phyloP scores from a whole-genome alignment of 2,113 vertebrate species.

The Nycticorax nycticorax region DNA sequence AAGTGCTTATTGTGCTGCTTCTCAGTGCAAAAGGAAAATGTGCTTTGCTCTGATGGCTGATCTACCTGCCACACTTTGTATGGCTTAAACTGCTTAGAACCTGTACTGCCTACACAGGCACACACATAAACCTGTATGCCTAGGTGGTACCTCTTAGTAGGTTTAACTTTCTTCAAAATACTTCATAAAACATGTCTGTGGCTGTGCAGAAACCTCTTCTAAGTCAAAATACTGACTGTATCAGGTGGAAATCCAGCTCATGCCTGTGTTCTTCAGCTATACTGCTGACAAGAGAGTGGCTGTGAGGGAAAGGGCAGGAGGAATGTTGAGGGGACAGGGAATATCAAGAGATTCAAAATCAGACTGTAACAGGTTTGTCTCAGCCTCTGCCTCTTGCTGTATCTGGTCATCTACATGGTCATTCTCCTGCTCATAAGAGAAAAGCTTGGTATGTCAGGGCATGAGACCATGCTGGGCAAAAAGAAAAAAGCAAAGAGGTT shows the following conservation, averaged over 20 bases:
- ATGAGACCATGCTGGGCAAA: neutral
- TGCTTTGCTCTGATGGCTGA: neutral
- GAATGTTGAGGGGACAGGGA: neutral
- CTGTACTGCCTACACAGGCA: neutral
- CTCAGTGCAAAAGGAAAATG: neutral
- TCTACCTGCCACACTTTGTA: neutral
- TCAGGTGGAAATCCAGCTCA: neutral
- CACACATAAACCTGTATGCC: neutral
- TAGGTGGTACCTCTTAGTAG: neutral
- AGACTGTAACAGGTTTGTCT: neutral
- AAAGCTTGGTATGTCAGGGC: neutral
- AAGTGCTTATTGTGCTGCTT: neutral
- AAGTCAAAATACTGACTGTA: neutral
- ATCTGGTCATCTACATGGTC: neutral
- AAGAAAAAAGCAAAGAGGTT: neutral
- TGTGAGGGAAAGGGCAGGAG: neutral
- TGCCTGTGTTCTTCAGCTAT: neutral
- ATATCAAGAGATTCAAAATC: neutral
- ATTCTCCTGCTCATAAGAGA: neutral
- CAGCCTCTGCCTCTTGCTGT: neutral
- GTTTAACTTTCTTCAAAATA: neutral
- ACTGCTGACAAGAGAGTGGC: neutral
- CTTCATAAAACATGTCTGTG: neutral
- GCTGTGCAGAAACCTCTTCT: neutral
- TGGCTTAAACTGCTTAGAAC: neutral